Evolutionary conservation across 2,888 invertebrate genomes (phyloP), one percentile per base, ranked within the genome.

Genomic region (Campoplex capitator): DNA sequence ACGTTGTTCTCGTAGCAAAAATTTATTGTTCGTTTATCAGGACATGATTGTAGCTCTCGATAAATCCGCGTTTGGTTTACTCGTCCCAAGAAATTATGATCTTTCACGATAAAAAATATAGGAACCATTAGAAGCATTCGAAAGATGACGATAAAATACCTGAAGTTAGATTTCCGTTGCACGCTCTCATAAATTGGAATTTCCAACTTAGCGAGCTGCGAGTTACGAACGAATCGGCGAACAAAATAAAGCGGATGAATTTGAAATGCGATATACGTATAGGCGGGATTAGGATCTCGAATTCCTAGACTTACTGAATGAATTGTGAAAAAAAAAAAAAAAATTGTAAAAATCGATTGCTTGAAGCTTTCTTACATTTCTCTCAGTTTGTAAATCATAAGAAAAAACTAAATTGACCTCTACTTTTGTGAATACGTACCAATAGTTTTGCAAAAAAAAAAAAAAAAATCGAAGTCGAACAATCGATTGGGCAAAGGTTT

Each of bases 181-280:
- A 38, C 28, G 67, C 71, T 42, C 28, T 75, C 80, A 76, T 85
- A 76, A 85, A 85, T 85, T 80, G 84, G 84, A 85, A 85, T 85
- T 85, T 76, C 84, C 80, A 81, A 76, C 84, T 81, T 85, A 65
- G 80, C 80, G 62, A 84, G 28, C 74, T 51, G 54, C 62, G 28
- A 74, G 71, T 56, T 80, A 38, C 70, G 74, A 13, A 28, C 48
- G 80, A 67, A 16, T 35, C 35, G 16, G 58, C 7, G 62, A 51
- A 48, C 18, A 35, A 75, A 84, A 84, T 84, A 84, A 80, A 84
- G 80, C 80, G 58, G 48, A 62, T 84, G 80, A 84, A 84, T 81
- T 85, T 75, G 54, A 71, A 75, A 58, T 71, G 56, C 54, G 70
- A 58, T 75, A 58, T 70, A 45, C 48, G 70, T 73, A 76, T 58